Conservation (phyloP, 2,113 vertebrate genomes). For the Sprattus sprattus region DNA sequence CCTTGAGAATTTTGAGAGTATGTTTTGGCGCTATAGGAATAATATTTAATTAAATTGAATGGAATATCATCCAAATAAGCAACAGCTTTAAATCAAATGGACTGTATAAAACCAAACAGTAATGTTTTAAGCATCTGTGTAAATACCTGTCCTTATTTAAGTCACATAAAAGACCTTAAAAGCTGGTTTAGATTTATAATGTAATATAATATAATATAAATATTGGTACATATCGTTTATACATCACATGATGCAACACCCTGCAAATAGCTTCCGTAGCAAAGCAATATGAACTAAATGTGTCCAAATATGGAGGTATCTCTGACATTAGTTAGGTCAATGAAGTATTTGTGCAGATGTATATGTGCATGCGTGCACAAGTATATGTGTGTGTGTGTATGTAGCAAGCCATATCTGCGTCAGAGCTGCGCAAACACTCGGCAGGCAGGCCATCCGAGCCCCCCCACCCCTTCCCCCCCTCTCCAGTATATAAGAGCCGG, state of each 20-base stretch:
- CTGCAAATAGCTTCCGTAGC: neutral
- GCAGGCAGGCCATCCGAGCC: neutral
- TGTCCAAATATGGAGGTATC: slow-evolving; percentile 10
- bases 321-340: slow-evolving; percentile 10
- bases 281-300: neutral
- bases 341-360: neutral
- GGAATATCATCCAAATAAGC: neutral
- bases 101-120: neutral
- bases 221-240: neutral
- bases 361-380: neutral
- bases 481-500: slow-evolving; percentile 7
- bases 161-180: neutral
- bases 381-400: neutral
- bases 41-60: too few relatives aligned
- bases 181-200: neutral
- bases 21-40: too few relatives aligned
- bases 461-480: neutral
- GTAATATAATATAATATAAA: neutral
- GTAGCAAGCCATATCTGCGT: neutral
- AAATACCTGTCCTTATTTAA: neutral
- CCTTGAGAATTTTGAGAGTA: too few relatives aligned
- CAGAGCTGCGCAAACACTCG: slow-evolving; percentile 14
- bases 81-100: neutral
- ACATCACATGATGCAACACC: neutral
- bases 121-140: neutral